phyloP scores from a whole-genome alignment of 2,113 vertebrate genomes.

The Ornithorhynchus anatinus region DNA sequence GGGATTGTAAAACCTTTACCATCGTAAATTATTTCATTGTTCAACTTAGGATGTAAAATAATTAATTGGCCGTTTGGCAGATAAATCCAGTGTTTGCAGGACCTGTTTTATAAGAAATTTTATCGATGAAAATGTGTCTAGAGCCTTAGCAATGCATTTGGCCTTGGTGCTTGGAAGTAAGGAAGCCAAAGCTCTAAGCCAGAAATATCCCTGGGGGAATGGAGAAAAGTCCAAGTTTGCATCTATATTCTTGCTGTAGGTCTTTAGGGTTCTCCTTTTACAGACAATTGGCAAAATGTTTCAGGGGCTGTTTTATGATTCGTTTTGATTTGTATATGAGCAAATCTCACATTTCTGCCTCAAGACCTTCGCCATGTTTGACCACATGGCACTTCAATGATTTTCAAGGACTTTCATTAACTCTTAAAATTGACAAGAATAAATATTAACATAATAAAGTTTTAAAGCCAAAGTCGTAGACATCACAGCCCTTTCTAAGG shows the following conservation, averaged over 20 bases:
- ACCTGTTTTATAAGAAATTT: constrained; percentile 77
- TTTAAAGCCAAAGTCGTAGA: constrained; percentile 29
- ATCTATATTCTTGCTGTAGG: constrained; percentile 70
- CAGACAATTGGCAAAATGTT: constrained; percentile 70
- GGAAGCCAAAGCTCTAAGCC: constrained; percentile 64
- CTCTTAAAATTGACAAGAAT: constrained; percentile 43
- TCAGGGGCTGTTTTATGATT: constrained; percentile 72
- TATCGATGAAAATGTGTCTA: constrained; percentile 77
- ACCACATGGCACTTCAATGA: constrained; percentile 41
- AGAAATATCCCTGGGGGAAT: constrained; percentile 65
- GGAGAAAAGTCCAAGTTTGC: constrained; percentile 45
- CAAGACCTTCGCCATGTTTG: constrained; percentile 58
- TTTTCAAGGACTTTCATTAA: constrained; percentile 62
- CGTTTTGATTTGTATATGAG: constrained; percentile 66
- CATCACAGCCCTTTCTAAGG: constrained; percentile 1
- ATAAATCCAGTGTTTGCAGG: constrained; percentile 58
- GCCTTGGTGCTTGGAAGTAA: constrained; percentile 71
- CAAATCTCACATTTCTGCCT: constrained; percentile 61
- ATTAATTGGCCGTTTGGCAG: constrained; percentile 64
- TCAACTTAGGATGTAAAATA: constrained; percentile 62
- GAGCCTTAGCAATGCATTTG: constrained; percentile 72
- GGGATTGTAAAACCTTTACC: constrained; percentile 44
- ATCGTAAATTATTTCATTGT: constrained; percentile 64
- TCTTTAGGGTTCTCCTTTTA: constrained; percentile 70
- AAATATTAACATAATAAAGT: constrained; percentile 26